A percentile compares a stretch with the other conserved stretches of the same genome.
These are phyloP conservation scores for Eristalis tenax DNA, from an alignment of 2,888 invertebrate species.

Conservation along the genomic window DNA sequence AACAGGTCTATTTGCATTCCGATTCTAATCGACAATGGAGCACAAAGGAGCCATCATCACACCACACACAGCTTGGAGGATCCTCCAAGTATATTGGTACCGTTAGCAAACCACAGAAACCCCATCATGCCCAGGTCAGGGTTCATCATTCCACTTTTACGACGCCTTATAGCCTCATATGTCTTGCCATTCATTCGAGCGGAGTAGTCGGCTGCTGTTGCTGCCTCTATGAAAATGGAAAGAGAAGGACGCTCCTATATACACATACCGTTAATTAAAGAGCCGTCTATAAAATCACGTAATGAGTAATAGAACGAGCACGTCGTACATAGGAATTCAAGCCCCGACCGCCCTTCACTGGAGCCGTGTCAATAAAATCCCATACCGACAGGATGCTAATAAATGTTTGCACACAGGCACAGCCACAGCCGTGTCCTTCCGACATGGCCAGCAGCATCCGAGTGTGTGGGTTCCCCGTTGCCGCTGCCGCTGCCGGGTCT, in stretches of 20 bases:
- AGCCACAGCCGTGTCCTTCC: constrained; percentile 2
- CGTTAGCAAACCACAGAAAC: background rate
- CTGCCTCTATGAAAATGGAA: background rate
- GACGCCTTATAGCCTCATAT: constrained; percentile 56
- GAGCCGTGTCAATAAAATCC: constrained; percentile 42
- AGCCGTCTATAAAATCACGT: constrained; percentile 64
- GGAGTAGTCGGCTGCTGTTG: background rate
- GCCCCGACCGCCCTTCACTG: background rate
- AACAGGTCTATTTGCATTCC: constrained; percentile 68
- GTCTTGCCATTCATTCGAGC: constrained; percentile 38
- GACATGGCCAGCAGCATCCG: constrained; percentile 11
- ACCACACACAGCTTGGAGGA: background rate
- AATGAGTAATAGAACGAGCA: constrained; percentile 66
- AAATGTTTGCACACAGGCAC: constrained; percentile 20
- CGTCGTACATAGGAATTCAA: constrained; percentile 16
- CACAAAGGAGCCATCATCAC: background rate
- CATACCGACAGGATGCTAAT: constrained; percentile 43
- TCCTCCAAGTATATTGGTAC: background rate
- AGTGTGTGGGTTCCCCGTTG: background rate
- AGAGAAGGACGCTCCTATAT: constrained; percentile 21
- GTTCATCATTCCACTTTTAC: constrained; percentile 57
- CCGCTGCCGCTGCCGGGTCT: background rate
- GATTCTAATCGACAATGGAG: constrained; percentile 57
- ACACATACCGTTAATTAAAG: constrained; percentile 65
- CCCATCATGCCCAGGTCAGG: background rate